A percentile compares a stretch with the other conserved stretches of the same genome.
phyloP scores from a whole-genome alignment of 2,113 vertebrate genomes.

The Seriola quinqueradiata region DNA sequence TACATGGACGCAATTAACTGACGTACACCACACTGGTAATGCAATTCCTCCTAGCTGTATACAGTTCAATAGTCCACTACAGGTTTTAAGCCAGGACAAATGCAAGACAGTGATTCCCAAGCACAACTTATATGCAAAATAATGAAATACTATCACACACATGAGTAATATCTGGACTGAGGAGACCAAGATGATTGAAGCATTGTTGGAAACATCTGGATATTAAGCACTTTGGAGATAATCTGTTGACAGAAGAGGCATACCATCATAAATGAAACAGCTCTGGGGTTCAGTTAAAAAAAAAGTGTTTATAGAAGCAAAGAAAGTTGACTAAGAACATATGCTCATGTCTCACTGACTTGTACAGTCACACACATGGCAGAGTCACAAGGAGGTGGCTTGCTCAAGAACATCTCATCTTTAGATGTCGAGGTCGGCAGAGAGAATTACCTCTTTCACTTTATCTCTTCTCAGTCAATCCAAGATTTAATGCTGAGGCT shows the following conservation, averaged over 20 bases:
- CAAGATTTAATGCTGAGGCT: neutral
- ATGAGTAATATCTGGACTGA: conserved; percentile 27
- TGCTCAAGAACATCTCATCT: neutral
- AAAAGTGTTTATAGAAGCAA: conserved; percentile 16
- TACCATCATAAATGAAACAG: conserved; percentile 50
- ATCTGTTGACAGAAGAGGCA: conserved; percentile 37
- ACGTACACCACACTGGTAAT: conserved; percentile 7
- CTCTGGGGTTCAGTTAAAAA: conserved; percentile 28
- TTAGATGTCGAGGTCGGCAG: neutral
- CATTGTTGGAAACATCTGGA: conserved; percentile 49
- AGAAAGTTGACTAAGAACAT: conserved; percentile 22
- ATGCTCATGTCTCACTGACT: neutral
- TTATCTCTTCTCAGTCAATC: neutral
- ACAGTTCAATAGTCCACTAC: conserved; percentile 22
- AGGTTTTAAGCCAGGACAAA: conserved; percentile 11
- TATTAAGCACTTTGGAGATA: conserved; percentile 33
- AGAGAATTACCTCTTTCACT: neutral
- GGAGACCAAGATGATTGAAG: conserved; percentile 2
- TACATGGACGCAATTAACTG: conserved; percentile 25
- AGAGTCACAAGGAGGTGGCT: neutral
- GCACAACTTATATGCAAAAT: conserved; percentile 21
- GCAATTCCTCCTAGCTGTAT: conserved; percentile 19
- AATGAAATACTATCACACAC: conserved; percentile 50
- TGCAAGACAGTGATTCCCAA: conserved; percentile 23
- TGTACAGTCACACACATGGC: neutral